phyloP scores from a whole-genome alignment of 2,888 invertebrate species.

The Pocota personata region DNA sequence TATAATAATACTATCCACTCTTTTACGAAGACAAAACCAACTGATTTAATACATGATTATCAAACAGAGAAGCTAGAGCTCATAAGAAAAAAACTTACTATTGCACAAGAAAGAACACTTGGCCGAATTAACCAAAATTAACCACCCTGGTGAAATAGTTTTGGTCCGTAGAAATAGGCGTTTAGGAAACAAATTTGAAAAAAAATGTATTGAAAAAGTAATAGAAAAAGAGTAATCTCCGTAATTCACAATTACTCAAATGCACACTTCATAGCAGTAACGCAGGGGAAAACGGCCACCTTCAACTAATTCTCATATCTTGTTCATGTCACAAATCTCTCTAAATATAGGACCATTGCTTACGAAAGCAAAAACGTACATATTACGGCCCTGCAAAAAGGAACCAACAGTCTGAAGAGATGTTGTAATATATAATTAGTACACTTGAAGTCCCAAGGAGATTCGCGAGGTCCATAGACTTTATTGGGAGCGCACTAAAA shows the following conservation, averaged over 20 bases:
- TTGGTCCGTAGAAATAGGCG: constrained; percentile 14
- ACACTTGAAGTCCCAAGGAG: not conserved
- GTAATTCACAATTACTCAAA: no score
- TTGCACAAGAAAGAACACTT: no score
- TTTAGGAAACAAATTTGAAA: constrained; percentile 21
- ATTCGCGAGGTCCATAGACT: not conserved
- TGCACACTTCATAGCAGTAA: no score
- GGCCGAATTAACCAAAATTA: not conserved
- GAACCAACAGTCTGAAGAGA: not conserved
- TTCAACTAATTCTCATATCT: not conserved
- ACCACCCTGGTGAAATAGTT: constrained; percentile 8
- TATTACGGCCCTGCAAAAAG: no score
- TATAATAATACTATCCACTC: constrained; percentile 17
- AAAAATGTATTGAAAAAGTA: constrained; percentile 15
- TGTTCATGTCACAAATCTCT: not conserved
- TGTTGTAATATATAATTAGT: not conserved
- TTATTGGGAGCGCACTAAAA: not conserved
- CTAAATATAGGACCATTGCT: not conserved
- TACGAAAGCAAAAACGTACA: not conserved
- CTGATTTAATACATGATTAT: not conserved
- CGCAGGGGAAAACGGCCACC: not conserved
- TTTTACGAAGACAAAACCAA: not conserved
- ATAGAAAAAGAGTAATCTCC: constrained; percentile 16
- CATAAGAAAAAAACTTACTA: no score
- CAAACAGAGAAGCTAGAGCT: no score